Base-by-base conservation (phyloP, 2,797 vertebrate species). In the Sandelia bainsii region DNA sequence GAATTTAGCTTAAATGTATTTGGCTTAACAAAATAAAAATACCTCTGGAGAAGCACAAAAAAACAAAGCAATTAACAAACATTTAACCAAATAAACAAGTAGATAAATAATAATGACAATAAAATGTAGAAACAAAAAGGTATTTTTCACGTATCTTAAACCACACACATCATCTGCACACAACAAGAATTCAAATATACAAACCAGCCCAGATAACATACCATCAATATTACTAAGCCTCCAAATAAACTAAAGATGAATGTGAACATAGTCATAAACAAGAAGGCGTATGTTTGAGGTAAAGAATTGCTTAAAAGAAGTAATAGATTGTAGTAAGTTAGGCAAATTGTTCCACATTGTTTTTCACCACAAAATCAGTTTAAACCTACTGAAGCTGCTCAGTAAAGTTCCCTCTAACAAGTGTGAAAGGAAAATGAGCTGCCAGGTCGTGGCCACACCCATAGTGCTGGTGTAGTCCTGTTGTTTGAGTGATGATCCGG, bases 401-500 rank as follows among this genome's bases (percentile, higher is more conserved):
- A 20, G 34, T 62, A 23, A 73, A 40, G 49, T 71, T 67, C 45
- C 51, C 46, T 54, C 14, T 10, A 19, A 48, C 60, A 84, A 77
- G 76, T 88, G 79, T 68, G 25, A 79, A 64, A 69, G 67, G 60
- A 66, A 73, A 74, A 66, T 1, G 49, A 69, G 69, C 58, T 42
- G 66, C 54, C 59, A 76, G 63, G 64, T 8, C 0, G 32, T 54
- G 54, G 84, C 91, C 83, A 88, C 90, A 78, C 89, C 92, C 89
- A 73, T 75, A 58, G 62, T 63, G 81, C 54, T 72, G 72, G 74
- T 53, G 56, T 29, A 19, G 74, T 72, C 75, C 23, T 62, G 69
- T 75, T 80, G 78, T 84, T 58, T 53, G 73, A 62, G 61, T 73
- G 62, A 61, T 52, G 63, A 77, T 62, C 66, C 29, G 52, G 68